Base-by-base conservation (phyloP, 2,113 vertebrate species). In the Ailuropoda melanoleuca region DNA sequence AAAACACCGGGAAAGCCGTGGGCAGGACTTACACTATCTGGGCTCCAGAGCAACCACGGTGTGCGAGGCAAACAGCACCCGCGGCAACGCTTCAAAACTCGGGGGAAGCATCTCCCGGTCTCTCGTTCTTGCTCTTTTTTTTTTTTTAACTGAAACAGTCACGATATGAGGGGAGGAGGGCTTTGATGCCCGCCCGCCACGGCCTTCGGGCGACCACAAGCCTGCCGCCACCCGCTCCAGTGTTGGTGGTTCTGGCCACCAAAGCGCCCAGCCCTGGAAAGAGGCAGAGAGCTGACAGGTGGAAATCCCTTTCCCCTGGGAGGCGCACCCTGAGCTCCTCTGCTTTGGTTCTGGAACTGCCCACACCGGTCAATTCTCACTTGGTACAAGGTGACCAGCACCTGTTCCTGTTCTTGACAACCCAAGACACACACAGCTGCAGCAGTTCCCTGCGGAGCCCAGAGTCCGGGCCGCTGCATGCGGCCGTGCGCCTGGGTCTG, bases 401-500 rank as follows among this genome's bases (percentile, higher is more conserved):
- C 18, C 14, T 5, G 46, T 39, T 86, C 66, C 77, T 82, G 17
- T 14, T 60, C 13, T 19, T 86, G 43, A 48, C 21, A 60, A 26
- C 23, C 70, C 3, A 21, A 68, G 37, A 62, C 58, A 10, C 58
- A 10, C 34, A 24, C 13, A 26, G 24, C 1, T 4, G n/a, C 64
- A 55, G 24, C 43, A 48, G 60, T 19, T 62, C n/a, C 53, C 62
- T 1, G 1, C 3, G 17, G 21, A 29, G 43, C 8, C 23, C 0
- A 0, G 29, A 39, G 24, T 26, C 43, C 62, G 37, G 37, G 81
- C 21, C 9, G 39, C 23, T 53, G n/a, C 23, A 1, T 7, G 64
- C 2, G 15, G 34, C 48, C 23, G 0, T 0, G 29, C 0, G 0
- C 50, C 74, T 70, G 74, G 64, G 53, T 34, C 66, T 17, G 11